Evolutionary conservation across 2,888 invertebrate species (phyloP), one percentile per base, ranked within the genome.

Genomic region (Sepiola atlantica): DNA sequence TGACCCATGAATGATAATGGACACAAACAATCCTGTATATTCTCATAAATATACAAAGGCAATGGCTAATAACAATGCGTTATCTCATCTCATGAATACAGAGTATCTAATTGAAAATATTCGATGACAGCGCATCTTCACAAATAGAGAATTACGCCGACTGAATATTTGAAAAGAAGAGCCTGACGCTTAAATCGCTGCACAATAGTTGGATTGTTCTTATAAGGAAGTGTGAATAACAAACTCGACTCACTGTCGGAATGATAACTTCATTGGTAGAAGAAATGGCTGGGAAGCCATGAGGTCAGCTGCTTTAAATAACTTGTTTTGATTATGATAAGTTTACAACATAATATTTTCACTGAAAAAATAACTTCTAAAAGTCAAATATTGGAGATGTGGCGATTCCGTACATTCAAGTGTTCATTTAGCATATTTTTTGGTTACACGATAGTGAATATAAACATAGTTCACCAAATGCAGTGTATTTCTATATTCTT

Each of bases 31-130:
- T 77, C 32, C 14, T n/a, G 77, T 77, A 77, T 77, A n/a, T 14
- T 77, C 77, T 77, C 77, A 77, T 77, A 77, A 77, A 77, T 77
- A 77, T 77, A 77, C 77, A 77, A 77, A 77, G 32, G 77, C 77
- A 77, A n/a, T 77, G 77, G 32, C n/a, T n/a, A 32, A 77, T 77
- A 77, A 77, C 77, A 77, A 77, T 77, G 77, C 77, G n/a, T n/a
- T 77, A 77, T 77, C 32, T 32, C 77, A 77, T 77, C 77, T 77
- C 77, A 77, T 77, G 77, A 77, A 77, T 77, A 77, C 77, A 77
- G 77, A 77, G n/a, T 77, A n/a, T 14, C 16, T 77, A 77, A 77
- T n/a, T 18, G 32, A n/a, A 18, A 77, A 32, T 18, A 14, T 77
- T 77, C 77, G 77, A 77, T 77, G 77, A 77, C 77, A 77, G 77